Conservation (phyloP, 1,140 invertebrate species). For the Chironomus tepperi region DNA sequence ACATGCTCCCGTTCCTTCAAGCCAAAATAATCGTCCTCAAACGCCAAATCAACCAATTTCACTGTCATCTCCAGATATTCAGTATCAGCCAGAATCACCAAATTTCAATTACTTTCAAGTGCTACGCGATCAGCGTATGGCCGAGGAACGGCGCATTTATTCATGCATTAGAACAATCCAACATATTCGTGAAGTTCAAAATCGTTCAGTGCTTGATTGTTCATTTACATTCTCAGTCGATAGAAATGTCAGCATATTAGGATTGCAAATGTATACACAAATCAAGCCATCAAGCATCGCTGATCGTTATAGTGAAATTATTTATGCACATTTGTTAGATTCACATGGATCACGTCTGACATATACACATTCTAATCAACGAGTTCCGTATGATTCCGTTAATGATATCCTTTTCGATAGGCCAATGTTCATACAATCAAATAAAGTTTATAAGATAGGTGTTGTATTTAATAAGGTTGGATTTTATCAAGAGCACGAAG, state of each 20-base stretch:
- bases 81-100: background rate
- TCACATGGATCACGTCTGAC: constrained; percentile 63
- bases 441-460: constrained; percentile 68
- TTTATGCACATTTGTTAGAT: constrained; percentile 70
- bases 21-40: constrained; percentile 34
- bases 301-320: constrained; percentile 57
- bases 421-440: constrained; percentile 61
- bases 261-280: constrained; percentile 53
- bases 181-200: constrained; percentile 55
- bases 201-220: constrained; percentile 62
- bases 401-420: constrained; percentile 71
- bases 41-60: constrained; percentile 30
- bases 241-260: constrained; percentile 66
- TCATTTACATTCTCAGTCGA: constrained; percentile 67
- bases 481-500: constrained; percentile 49
- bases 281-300: constrained; percentile 41
- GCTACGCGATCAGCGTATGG: constrained; percentile 28
- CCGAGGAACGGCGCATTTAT: constrained; percentile 45
- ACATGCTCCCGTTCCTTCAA: constrained; percentile 24
- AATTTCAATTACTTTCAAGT: constrained; percentile 26
- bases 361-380: constrained; percentile 68
- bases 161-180: constrained; percentile 55
- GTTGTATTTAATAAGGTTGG: constrained; percentile 72
- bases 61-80: constrained; percentile 28
- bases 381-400: constrained; percentile 54